Conservation (phyloP, 2,797 vertebrate genomes). For the Phalloptychus januarius region DNA sequence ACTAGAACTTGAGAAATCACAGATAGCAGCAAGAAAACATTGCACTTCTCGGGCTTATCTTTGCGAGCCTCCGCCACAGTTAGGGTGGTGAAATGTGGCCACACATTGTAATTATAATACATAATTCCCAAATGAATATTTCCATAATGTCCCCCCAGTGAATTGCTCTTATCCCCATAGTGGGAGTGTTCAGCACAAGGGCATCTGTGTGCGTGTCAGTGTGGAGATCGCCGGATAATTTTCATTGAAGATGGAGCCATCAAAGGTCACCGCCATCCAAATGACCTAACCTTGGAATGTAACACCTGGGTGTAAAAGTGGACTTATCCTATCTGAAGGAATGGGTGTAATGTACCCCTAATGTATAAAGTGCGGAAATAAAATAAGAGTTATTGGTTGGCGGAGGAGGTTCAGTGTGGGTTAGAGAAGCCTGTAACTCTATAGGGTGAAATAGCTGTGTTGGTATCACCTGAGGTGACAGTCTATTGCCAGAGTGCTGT, state of each 20-base stretch:
- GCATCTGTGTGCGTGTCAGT: slow-evolving; percentile 75
- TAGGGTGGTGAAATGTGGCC: slow-evolving; percentile 50
- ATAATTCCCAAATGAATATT: slow-evolving; percentile 75
- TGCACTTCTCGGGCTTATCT: slow-evolving; percentile 16
- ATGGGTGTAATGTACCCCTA: slow-evolving; percentile 82
- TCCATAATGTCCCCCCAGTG: slow-evolving; percentile 73
- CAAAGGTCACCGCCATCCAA: slow-evolving; percentile 80
- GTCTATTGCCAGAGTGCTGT: slow-evolving; percentile 84
- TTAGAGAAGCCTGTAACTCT: slow-evolving; percentile 72
- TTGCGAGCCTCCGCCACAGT: slow-evolving; percentile 19
- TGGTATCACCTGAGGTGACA: slow-evolving; percentile 84
- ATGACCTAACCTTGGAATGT: slow-evolving; percentile 85
- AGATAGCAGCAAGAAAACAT: slow-evolving; percentile 16
- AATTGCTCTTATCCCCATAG: slow-evolving; percentile 69
- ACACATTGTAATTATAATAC: slow-evolving; percentile 70
- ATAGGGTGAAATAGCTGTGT: slow-evolving; percentile 80
- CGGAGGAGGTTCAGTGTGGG: slow-evolving; percentile 62
- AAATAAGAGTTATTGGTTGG: slow-evolving; percentile 79
- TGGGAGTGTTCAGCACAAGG: slow-evolving; percentile 70
- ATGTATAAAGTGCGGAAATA: slow-evolving; percentile 82
- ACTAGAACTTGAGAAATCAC: slow-evolving; percentile 34
- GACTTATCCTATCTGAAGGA: slow-evolving; percentile 81
- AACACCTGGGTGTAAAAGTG: slow-evolving; percentile 83
- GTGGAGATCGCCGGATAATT: slow-evolving; percentile 76
- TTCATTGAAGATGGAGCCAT: slow-evolving; percentile 78